These are phyloP conservation scores for Gastracanthus pulcherrimus DNA, from an alignment of 2,888 invertebrate genomes.

Conservation along the genomic window DNA sequence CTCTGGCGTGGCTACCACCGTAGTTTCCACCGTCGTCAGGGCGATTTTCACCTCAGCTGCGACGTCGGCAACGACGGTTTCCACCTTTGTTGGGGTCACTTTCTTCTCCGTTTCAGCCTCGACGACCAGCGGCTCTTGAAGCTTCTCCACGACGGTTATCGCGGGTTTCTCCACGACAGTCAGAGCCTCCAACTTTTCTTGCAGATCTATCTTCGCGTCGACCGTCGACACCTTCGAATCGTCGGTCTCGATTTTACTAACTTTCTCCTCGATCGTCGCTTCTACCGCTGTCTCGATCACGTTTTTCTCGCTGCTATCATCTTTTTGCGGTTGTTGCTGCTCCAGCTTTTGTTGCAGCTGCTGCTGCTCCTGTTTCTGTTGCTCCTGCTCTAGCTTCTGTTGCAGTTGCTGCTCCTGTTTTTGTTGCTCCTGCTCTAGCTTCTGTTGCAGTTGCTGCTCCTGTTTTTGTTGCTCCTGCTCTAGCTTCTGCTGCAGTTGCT, in stretches of 20 bases:
- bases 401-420: slow-evolving; percentile 41
- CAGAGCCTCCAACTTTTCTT: slow-evolving; percentile 13
- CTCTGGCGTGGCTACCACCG: not conserved
- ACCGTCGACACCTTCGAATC: not conserved
- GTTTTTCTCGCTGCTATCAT: not conserved
- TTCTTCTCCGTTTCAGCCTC: slow-evolving; percentile 28
- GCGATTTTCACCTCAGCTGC: slow-evolving; percentile 1
- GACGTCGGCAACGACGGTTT: slow-evolving; percentile 22
- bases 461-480: slow-evolving; percentile 6
- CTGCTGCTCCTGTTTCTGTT: not conserved
- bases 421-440: slow-evolving; percentile 57
- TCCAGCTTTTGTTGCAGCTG: not conserved
- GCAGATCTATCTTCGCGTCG: slow-evolving; percentile 9
- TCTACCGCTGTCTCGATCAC: not conserved
- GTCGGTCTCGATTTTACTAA: not conserved
- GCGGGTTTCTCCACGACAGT: not conserved
- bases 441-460: not conserved
- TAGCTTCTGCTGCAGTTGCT: slow-evolving; percentile 16
- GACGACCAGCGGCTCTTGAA: not conserved
- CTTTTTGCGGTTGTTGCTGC: not conserved
- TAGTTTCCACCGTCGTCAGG: not conserved
- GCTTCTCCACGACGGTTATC: slow-evolving; percentile 5
- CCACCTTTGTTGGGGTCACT: not conserved
- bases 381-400: not conserved
- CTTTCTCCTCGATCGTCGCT: not conserved